Conservation (phyloP, 2,113 vertebrate genomes). For the Mastomys natalensis region DNA sequence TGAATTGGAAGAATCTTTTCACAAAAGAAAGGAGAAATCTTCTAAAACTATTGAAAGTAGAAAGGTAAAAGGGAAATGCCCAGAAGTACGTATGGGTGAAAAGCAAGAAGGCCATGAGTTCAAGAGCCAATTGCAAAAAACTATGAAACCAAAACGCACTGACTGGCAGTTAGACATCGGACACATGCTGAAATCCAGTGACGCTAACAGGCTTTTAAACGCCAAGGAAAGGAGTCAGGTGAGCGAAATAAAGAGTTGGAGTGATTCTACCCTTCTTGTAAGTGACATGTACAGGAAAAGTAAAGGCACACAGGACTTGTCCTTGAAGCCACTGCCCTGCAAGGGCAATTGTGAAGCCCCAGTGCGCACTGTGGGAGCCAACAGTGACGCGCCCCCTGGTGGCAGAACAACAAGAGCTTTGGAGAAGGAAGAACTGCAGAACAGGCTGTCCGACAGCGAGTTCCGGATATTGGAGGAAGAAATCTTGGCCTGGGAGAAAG, state of each 20-base stretch:
- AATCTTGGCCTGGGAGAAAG: neutral
- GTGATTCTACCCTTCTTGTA: neutral
- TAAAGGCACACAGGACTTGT: neutral
- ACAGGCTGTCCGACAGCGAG: neutral
- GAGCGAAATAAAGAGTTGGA: neutral
- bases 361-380: accelerated
- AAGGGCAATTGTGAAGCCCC: neutral
- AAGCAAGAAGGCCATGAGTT: neutral
- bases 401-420: no score
- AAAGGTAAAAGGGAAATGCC: neutral
- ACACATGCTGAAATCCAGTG: neutral
- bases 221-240: neutral
- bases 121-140: neutral
- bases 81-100: neutral
- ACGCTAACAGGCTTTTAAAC: neutral
- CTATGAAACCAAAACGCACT: no score
- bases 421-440: neutral
- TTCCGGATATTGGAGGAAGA: neutral
- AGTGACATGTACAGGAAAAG: neutral
- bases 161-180: neutral
- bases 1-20: neutral
- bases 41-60: neutral
- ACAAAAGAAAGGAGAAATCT: neutral
- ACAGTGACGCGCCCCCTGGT: neutral
- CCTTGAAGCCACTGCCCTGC: neutral